Evolutionary conservation across 53 echinoderm and acorn worm genomes (phyloP), one percentile per base, ranked within the genome.

Genomic region (Mesocentrotus franciscanus): DNA sequence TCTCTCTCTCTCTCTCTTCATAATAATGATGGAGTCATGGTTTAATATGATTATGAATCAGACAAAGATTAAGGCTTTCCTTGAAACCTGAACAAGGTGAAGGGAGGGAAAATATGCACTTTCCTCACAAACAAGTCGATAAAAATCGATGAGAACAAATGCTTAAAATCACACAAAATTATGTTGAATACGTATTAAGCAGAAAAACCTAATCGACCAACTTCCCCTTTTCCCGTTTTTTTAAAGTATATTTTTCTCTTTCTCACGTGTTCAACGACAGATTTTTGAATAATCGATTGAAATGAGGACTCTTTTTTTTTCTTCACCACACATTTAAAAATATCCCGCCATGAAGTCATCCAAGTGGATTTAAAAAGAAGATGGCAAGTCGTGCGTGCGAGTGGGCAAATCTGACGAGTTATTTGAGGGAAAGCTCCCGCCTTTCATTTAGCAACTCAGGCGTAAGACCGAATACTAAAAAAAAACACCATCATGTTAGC

Each of bases 241-340:
- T 78, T 49, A 4, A 49, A 6, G 49, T 49, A 49, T 49, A 49
- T 49, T 71, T 6, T 74, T 74, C 27, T 72, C 27, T 29, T 1
- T 29, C n/a, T 30, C 30, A 29, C 30, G 27, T 72, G 72, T 56
- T 29, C 10, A 57, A n/a, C 87, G 58, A 87, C 59, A 87, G 56
- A 87, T 58, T 10, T 57, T 57, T n/a, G 27, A 58, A 58, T 57
- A 58, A 87, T 87, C 87, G 87, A 87, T 87, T 49, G 59, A 58
- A 56, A 87, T 55, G n/a, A 58, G 58, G 58, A 87, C 87, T 7
- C 22, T 59, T 58, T 58, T 58, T 2, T 12, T 4, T 58, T 27
- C 27, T 30, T n/a, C 29, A n/a, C 10, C 27, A 30, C 1, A 75
- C 75, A 18, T 81, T 87, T n/a, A 1, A 49, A 84, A 49, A 12